Conservation (phyloP, 2,797 vertebrate genomes). For the Florisuga fusca region DNA sequence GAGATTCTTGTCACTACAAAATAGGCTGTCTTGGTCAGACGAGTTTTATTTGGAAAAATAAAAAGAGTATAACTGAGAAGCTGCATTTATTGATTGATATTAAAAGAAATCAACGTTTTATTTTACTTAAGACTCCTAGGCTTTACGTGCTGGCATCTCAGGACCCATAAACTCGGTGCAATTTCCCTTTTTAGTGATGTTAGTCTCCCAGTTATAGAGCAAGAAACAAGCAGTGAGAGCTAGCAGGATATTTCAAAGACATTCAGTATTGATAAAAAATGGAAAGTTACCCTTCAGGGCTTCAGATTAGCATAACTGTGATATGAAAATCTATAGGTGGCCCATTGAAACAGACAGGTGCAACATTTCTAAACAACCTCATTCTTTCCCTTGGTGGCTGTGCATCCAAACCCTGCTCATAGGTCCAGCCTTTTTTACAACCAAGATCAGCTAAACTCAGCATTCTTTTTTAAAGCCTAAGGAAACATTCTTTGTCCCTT, state of each 20-base stretch:
- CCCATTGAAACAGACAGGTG: not conserved
- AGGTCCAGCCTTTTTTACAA: not conserved
- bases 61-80: not conserved
- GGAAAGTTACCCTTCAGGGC: not conserved
- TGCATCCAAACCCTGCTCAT: not conserved
- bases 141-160: not conserved
- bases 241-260: not conserved
- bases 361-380: not conserved
- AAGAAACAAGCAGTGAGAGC: not conserved
- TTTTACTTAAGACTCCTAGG: not conserved
- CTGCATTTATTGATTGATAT: not conserved
- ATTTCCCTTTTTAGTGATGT: not conserved
- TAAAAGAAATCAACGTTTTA: not conserved
- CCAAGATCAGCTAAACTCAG: not conserved
- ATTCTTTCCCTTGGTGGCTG: not conserved
- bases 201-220: not conserved
- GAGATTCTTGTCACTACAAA: not conserved
- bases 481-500: not conserved
- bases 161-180: not conserved
- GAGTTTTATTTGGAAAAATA: not conserved
- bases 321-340: not conserved
- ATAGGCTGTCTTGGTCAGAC: not conserved
- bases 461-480: not conserved
- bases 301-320: not conserved
- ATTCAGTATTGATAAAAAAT: not conserved